These are phyloP conservation scores for Gracilinanus agilis DNA, from an alignment of 2,113 vertebrate species.

Conservation along the genomic window DNA sequence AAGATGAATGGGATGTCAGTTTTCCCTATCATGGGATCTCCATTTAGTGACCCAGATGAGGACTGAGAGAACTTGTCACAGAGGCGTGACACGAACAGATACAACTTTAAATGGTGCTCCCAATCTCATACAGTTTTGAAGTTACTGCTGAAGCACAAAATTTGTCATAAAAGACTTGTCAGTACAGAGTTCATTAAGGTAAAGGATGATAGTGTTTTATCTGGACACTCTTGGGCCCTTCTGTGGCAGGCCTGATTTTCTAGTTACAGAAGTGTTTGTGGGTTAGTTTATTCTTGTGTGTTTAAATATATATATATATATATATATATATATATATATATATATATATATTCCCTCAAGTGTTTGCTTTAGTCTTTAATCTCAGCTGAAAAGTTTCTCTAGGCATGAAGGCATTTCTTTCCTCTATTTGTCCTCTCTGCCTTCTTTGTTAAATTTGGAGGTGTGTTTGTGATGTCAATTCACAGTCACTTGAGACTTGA, in stretches of 20 bases:
- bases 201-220: slow-evolving; percentile 84
- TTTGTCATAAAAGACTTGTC: slow-evolving; percentile 87
- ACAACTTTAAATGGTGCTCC: slow-evolving; percentile 79
- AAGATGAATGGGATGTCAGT: slow-evolving; percentile 87
- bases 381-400: slow-evolving; percentile 70
- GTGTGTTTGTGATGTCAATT: slow-evolving; percentile 83
- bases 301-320: no score
- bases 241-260: slow-evolving; percentile 18
- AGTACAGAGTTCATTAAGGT: slow-evolving; percentile 85
- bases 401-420: slow-evolving; percentile 71
- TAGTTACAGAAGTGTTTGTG: slow-evolving; percentile 52
- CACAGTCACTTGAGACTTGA: slow-evolving; percentile 77
- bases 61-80: slow-evolving; percentile 82
- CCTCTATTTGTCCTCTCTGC: slow-evolving; percentile 69
- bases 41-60: slow-evolving; percentile 86
- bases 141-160: slow-evolving; percentile 78
- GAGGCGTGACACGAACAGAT: slow-evolving; percentile 76
- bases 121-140: slow-evolving; percentile 83
- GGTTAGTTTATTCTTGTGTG: not conserved
- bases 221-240: slow-evolving; percentile 74
- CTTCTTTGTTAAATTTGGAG: slow-evolving; percentile 83
- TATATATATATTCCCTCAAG: slow-evolving; percentile 72
- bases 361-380: slow-evolving; percentile 65
- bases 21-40: slow-evolving; percentile 84
- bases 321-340: no score